Percentiles rank a stretch among this genome's conserved stretches.
Evolutionary conservation across 2,113 vertebrate species (phyloP).

Genomic region (Halichoeres trimaculatus): DNA sequence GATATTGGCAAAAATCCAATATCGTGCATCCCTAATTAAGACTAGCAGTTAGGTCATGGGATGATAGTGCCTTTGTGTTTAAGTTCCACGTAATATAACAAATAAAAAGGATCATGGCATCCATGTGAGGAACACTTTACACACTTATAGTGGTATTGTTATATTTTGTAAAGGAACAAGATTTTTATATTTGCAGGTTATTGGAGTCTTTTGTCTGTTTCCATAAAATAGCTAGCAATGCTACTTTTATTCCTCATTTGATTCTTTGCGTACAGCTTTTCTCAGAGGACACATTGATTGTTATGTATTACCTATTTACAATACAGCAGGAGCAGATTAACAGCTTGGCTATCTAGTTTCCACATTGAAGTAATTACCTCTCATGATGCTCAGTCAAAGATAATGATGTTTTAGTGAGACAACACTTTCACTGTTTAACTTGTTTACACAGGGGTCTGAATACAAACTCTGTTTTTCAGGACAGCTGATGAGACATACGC

Average conservation of each 20-base stretch:
- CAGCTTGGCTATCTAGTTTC: not conserved
- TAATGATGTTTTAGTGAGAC: conserved; percentile 4
- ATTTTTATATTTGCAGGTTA: not conserved
- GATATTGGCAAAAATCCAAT: no score
- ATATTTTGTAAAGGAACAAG: no score
- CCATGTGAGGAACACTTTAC: no score
- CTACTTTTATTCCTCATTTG: not conserved
- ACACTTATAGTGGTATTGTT: no score
- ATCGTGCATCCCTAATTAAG: no score
- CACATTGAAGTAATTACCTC: not conserved
- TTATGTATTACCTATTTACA: not conserved
- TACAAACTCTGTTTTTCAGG: not conserved
- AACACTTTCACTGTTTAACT: not conserved
- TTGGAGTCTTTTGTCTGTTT: not conserved
- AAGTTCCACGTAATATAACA: no score
- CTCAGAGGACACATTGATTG: no score
- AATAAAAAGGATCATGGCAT: no score
- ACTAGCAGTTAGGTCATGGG: no score
- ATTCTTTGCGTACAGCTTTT: no score
- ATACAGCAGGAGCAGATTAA: not conserved
- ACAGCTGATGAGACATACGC: not conserved
- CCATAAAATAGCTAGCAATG: not conserved
- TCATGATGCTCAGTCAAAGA: not conserved
- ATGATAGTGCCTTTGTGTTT: no score
- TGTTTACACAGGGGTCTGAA: not conserved